Evolutionary conservation across 2,113 vertebrate genomes (phyloP), one percentile per base, ranked within the genome.

Genomic region (Petrocephalus zakoni): DNA sequence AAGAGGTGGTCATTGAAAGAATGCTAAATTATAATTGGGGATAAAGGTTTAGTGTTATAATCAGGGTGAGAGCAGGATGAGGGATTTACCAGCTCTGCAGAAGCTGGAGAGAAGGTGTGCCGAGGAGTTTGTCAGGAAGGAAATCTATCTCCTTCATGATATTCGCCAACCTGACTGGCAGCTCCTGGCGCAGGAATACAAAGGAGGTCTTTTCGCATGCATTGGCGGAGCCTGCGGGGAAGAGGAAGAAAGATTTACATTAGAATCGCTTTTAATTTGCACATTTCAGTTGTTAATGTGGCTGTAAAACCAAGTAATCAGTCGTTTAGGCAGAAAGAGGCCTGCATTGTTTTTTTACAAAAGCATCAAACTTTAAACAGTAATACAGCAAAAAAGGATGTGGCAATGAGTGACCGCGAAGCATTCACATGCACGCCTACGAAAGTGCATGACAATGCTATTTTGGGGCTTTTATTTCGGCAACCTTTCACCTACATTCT

Each of bases 141-240:
- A 98, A 97, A 90, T 98, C 97, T 0, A 99, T 99, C 94, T 99
- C 98, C 89, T 95, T 97, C 94, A 99, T 96, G 91, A 99, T 99
- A 93, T 99, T 99, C 88, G 98, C 97, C 90, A 99, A 94, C 90
- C 98, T 94, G 89, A 99, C 98, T 5, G 98, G 98, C 92, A 99
- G 96, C 90, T 99, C 98, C 93, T 99, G 98, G 4, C 98, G 94
- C 90, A 99, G 93, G 94, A 99, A 99, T 0, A 96, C 94, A 86
- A 99, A 99, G 4, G 98, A 99, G 4, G 98, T 99, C 95, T 97
- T 98, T 94, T 99, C 98, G 90, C 98, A 99, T 13, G 97, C 98
- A 90, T 99, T 97, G 72, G 96, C 96, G 0, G 97, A 98, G 89
- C 98, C 98, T 99, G 92, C 7, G 81, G 6, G 91, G 93, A 89